phyloP scores from a whole-genome alignment of 1,140 invertebrate genomes.

The Drosophila punjabiensis region DNA sequence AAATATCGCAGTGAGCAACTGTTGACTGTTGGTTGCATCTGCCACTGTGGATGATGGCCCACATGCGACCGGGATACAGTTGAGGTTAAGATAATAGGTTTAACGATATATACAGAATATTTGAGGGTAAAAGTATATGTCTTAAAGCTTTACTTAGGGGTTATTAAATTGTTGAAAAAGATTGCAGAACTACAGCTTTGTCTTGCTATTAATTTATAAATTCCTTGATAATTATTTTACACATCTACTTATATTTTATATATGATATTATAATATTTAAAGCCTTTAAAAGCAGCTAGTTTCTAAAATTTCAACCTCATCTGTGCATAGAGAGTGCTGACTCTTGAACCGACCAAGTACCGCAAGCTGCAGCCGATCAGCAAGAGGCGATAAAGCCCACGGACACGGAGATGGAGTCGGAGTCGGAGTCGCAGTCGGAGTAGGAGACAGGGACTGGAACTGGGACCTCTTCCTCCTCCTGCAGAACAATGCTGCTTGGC shows the following conservation, averaged over 20 bases:
- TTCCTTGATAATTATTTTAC: not conserved
- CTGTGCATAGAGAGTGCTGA: conserved; percentile 53
- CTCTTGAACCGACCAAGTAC: conserved; percentile 79
- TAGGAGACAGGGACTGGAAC: conserved; percentile 13
- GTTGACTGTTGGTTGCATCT: conserved; percentile 38
- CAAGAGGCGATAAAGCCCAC: conserved; percentile 62
- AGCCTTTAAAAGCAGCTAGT: no score
- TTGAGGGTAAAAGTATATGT: no score
- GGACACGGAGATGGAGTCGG: conserved; percentile 10
- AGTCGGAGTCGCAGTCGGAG: not conserved
- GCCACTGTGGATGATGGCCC: conserved; percentile 21
- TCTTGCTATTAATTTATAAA: not conserved
- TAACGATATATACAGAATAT: no score
- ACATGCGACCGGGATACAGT: conserved; percentile 26
- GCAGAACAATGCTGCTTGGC: conserved; percentile 73
- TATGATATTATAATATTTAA: no score
- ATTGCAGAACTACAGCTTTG: not conserved
- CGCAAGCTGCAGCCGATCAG: conserved; percentile 70
- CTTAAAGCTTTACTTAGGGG: not conserved
- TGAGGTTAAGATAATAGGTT: not conserved
- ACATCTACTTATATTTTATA: not conserved
- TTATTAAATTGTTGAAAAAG: no score
- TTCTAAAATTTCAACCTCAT: not conserved
- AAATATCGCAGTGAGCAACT: conserved; percentile 39
- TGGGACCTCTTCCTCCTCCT: conserved; percentile 62